Conservation (phyloP, 2,797 vertebrate genomes). For the Podarcis lilfordi region DNA sequence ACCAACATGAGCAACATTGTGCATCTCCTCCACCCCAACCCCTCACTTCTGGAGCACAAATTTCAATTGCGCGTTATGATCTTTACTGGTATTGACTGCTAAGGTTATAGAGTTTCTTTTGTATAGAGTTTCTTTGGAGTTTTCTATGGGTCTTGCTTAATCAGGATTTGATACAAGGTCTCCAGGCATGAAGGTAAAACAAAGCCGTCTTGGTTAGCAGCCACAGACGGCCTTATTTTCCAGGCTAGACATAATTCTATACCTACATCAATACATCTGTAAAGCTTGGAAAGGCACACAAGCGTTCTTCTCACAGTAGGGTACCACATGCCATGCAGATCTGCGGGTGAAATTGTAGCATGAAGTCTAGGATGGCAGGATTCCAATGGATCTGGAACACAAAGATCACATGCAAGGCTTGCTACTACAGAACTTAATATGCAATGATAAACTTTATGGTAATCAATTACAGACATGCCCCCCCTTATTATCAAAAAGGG, state of each 20-base stretch:
- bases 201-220: no score
- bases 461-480: background rate
- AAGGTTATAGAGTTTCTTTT: background rate
- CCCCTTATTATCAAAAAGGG: background rate
- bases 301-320: constrained; percentile 96
- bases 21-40: background rate
- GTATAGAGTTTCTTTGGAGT: no score
- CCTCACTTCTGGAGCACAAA: background rate
- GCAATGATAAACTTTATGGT: background rate
- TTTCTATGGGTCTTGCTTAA: background rate
- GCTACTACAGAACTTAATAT: background rate
- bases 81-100: background rate
- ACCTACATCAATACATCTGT: constrained; percentile 98
- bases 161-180: background rate
- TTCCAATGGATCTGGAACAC: constrained; percentile 79
- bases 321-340: constrained; percentile 99
- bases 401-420: constrained; percentile 5
- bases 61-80: background rate
- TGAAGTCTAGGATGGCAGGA: constrained; percentile 81
- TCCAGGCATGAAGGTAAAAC: background rate
- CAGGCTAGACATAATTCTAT: background rate
- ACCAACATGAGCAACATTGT: background rate
- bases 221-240: no score
- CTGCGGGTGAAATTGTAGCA: constrained; percentile 90
- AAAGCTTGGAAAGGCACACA: constrained; percentile 97